phyloP scores from a whole-genome alignment of 2,888 invertebrate species.

The Crocallis elinguaria region DNA sequence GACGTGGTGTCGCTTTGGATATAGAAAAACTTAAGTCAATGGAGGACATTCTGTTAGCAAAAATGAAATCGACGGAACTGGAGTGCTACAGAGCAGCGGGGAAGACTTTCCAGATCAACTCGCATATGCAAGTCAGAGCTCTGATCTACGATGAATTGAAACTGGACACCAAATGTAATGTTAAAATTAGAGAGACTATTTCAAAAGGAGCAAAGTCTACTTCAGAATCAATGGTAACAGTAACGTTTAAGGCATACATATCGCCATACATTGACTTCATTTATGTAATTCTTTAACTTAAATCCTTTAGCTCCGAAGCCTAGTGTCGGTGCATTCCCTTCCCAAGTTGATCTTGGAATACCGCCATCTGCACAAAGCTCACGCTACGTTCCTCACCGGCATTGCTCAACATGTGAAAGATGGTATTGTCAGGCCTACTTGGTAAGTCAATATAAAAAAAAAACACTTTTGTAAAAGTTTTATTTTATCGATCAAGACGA shows the following conservation, averaged over 20 bases:
- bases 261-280: neutral
- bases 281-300: neutral
- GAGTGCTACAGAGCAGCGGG: conserved; percentile 70
- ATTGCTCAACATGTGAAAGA: conserved; percentile 66
- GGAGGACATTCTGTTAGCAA: conserved; percentile 56
- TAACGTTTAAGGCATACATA: neutral
- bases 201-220: conserved; percentile 72
- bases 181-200: conserved; percentile 66
- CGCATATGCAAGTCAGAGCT: conserved; percentile 67
- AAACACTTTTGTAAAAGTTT: no score
- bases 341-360: conserved; percentile 76
- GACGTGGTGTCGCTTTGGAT: conserved; percentile 65
- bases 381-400: conserved; percentile 74
- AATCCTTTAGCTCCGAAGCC: conserved; percentile 60
- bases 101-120: conserved; percentile 69
- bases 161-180: conserved; percentile 64
- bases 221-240: conserved; percentile 69
- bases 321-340: conserved; percentile 66
- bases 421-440: conserved; percentile 67
- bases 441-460: conserved; percentile 63
- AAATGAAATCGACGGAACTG: conserved; percentile 60
- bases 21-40: conserved; percentile 59
- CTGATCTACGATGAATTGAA: conserved; percentile 76
- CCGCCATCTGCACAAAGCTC: conserved; percentile 75
- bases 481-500: no score